Percentiles rank a stretch among this genome's conserved stretches.
These are phyloP conservation scores for Clarias magur DNA, from an alignment of 2,113 vertebrate species.

Conservation along the genomic window DNA sequence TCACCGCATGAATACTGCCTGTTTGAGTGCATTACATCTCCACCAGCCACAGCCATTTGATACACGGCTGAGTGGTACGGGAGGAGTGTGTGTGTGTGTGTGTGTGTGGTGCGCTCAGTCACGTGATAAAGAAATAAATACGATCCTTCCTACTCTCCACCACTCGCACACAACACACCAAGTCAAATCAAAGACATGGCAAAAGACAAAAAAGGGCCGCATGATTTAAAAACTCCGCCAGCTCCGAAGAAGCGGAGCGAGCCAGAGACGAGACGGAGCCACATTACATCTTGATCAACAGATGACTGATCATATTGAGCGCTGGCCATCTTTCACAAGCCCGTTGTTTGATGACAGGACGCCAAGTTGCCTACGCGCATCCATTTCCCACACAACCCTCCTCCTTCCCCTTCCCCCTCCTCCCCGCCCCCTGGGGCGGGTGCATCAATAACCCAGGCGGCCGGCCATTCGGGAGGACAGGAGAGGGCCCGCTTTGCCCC, in stretches of 20 bases:
- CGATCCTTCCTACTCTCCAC: background rate
- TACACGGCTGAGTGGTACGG: constrained; percentile 35
- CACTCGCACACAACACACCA: background rate
- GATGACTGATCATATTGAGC: constrained; percentile 93
- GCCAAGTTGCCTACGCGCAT: constrained; percentile 80
- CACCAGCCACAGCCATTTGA: constrained; percentile 50
- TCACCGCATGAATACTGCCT: constrained; percentile 61
- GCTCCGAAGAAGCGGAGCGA: background rate
- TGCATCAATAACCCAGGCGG: constrained; percentile 90
- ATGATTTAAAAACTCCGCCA: constrained; percentile 34
- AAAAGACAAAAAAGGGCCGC: constrained; percentile 30
- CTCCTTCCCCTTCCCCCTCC: constrained; percentile 72
- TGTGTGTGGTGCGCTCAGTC: background rate
- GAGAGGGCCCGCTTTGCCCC: constrained; percentile 63
- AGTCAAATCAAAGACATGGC: constrained; percentile 43
- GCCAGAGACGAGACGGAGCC: constrained; percentile 39
- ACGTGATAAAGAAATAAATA: constrained; percentile 16
- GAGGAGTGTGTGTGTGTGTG: constrained; percentile 13
- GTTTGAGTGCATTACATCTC: constrained; percentile 54
- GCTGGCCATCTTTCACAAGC: constrained; percentile 89
- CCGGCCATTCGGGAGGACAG: constrained; percentile 69
- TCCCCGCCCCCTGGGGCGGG: constrained; percentile 86
- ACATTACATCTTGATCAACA: constrained; percentile 97
- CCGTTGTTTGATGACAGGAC: constrained; percentile 96
- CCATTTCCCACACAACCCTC: constrained; percentile 85